Conservation (phyloP, 2,888 invertebrate species). For the Rotaria magnacalcarata region DNA sequence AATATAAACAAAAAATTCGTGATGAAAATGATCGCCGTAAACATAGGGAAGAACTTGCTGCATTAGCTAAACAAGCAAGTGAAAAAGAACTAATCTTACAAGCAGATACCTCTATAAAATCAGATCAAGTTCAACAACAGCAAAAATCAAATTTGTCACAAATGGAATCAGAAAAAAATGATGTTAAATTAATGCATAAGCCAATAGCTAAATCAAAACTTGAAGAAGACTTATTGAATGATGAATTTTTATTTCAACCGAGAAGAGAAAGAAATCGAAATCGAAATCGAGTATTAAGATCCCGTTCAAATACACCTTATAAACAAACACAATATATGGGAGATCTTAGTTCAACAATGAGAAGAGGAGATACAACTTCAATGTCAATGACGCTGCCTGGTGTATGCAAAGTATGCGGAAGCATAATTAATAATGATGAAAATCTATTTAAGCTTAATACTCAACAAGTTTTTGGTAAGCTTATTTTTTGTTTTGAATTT, state of each 20-base stretch:
- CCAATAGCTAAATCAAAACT: not conserved
- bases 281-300: not conserved
- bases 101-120: not conserved
- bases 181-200: not conserved
- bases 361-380: not conserved
- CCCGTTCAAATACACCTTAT: not conserved
- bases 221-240: not conserved
- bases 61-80: not conserved
- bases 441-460: not conserved
- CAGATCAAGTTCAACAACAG: not conserved
- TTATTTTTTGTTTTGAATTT: not conserved
- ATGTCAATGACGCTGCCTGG: not conserved
- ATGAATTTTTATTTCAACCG: not conserved
- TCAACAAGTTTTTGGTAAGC: not conserved
- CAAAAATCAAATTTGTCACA: not conserved
- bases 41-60: slow-evolving; percentile 13
- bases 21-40: not conserved
- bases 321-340: not conserved
- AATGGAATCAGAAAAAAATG: not conserved
- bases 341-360: not conserved
- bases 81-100: not conserved
- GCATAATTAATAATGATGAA: not conserved
- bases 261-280: not conserved
- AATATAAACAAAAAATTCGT: not conserved
- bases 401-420: slow-evolving; percentile 1